Evolutionary conservation across 2,113 vertebrate genomes (phyloP).

Genomic region (Brachypodius melanocephalos): DNA sequence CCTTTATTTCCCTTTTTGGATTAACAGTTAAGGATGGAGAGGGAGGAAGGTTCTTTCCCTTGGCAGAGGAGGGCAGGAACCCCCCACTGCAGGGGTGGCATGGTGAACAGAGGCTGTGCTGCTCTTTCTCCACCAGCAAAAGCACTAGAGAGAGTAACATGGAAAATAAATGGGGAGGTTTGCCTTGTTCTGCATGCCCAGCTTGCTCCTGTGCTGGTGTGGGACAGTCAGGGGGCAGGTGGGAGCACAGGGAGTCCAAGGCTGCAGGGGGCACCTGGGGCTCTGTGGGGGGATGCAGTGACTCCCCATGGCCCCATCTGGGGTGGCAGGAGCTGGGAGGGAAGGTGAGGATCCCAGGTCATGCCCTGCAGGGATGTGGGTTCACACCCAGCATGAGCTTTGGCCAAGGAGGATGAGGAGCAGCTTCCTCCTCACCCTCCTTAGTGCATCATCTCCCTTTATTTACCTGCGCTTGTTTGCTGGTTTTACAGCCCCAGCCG

Average conservation of each 20-base stretch:
- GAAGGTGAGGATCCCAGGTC: neutral
- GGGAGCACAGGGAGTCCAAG: neutral
- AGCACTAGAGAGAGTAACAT: rapidly evolving
- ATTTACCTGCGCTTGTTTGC: neutral
- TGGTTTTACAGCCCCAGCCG: neutral
- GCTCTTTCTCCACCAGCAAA: neutral
- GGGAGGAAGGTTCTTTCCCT: neutral
- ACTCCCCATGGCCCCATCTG: rapidly evolving
- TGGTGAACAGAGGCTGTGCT: rapidly evolving
- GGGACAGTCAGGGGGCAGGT: neutral
- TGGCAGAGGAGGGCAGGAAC: neutral
- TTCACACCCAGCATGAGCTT: neutral
- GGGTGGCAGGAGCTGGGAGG: neutral
- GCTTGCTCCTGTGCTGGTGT: neutral
- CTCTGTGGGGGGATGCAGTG: neutral
- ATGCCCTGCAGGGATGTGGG: neutral
- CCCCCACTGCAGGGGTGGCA: rapidly evolving
- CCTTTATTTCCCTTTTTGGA: neutral
- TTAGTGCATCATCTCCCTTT: neutral
- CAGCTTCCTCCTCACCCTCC: neutral
- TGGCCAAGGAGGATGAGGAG: neutral
- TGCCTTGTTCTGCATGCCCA: neutral
- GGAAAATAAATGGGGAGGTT: neutral
- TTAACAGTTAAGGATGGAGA: neutral
- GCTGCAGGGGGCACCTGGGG: neutral